These are phyloP conservation scores for Phenganax subtilis DNA, from an alignment of 92 coral and sea anemone species.

Conservation along the genomic window DNA sequence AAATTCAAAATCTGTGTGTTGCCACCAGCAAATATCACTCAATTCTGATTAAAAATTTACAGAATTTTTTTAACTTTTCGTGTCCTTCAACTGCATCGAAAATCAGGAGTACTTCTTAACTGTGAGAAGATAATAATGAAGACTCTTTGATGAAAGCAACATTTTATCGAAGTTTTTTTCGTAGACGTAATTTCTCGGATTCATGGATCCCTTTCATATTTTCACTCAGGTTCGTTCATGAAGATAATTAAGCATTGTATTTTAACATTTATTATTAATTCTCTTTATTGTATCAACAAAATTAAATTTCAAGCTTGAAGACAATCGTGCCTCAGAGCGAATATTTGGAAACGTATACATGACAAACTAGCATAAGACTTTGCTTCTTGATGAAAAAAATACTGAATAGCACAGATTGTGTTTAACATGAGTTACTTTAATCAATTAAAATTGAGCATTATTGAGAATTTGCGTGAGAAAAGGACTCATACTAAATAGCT, in stretches of 20 bases:
- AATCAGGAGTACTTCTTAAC: not conserved
- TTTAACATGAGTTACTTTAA: not conserved
- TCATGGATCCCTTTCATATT: conserved; percentile 26
- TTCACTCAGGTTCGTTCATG: conserved; percentile 20
- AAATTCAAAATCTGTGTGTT: not conserved
- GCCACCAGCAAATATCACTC: conserved; percentile 18
- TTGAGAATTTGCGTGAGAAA: not conserved
- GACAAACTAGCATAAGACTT: no score
- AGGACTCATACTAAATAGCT: not conserved
- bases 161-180: not conserved
- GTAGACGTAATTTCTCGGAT: not conserved
- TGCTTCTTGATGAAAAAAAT: no score
- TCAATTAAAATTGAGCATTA: not conserved
- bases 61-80: not conserved
- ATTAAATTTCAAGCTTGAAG: conserved; percentile 3
- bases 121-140: not conserved
- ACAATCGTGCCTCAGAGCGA: not conserved
- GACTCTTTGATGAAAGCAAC: not conserved
- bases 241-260: not conserved
- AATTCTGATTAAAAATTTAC: conserved; percentile 27
- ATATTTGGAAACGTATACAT: no score
- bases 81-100: conserved; percentile 2
- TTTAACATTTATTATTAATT: conserved; percentile 4
- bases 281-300: not conserved
- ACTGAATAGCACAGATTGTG: not conserved